Base-by-base conservation (phyloP, 1,140 invertebrate genomes). In the Dermatophagoides farinae region DNA sequence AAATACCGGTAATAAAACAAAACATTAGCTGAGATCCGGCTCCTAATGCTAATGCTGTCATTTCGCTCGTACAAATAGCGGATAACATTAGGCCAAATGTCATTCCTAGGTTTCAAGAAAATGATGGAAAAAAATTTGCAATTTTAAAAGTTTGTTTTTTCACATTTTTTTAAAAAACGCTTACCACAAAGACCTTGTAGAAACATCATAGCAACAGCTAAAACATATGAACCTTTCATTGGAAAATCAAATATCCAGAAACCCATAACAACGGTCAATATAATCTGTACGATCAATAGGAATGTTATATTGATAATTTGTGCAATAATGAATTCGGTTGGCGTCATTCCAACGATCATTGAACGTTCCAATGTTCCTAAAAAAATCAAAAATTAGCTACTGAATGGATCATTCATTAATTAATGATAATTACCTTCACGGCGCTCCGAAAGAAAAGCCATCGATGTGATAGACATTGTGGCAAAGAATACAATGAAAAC, bases 401-500 rank as follows among this genome's bases (percentile, higher is more conserved):
- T n/a, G n/a, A n/a, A n/a, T 10, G 12, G 22, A 12, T 10, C 47
- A 50, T 22, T 40, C 53, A 12, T 10, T 9, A 25, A 57, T 12
- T 16, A 11, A 57, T 16, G 4, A 54, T 54, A 39, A 37, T 89
- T 73, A 37, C 88, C 88, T 72, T 90, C 87, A 62, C 86, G 88
- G 64, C 86, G 78, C 70, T 95, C 90, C 61, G 90, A 82, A 50
- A 95, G 84, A 70, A 95, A 80, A 2, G 85, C 83, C 12, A 89
- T 85, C 9, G 88, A 88, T 14, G 89, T 93, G 55, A 93, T 71
- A 22, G 88, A 88, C 18, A 91, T 87, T 31, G 89, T 88, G 73
- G 93, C 78, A 78, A 93, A 93, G 76, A 91, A 95, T 0, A 90
- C 86, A 68, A 92, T 91, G 20, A 87, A 90, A 62, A 92, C 74